Base-by-base conservation (phyloP, 2,797 vertebrate species). In the Adelosebastes latens region DNA sequence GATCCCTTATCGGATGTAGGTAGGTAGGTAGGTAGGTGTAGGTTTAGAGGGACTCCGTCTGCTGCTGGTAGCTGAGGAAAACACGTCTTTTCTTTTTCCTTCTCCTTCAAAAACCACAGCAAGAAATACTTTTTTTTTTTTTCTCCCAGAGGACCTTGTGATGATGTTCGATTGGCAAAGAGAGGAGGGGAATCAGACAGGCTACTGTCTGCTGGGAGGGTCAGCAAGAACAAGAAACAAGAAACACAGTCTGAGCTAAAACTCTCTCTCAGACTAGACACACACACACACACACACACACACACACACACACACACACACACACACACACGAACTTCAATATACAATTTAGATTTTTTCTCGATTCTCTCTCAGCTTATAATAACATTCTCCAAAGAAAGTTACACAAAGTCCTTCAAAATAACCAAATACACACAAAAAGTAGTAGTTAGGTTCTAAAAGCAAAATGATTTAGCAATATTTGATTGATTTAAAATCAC, bases 1-100 rank as follows among this genome's bases (percentile, higher is more conserved):
- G 92, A 91, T 94, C 86, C 77, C 92, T 95, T 95, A 95, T 96
- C 95, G 91, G 92, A 95, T 94, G 93, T 58, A 65, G 83, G 89
- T 87, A 86, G 90, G 93, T 90, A 85, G 42, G 42, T 46, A 49
- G 14, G 39, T 42, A 42, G 85, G 84, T 79, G 82, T 90, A 81
- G 87, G 85, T 90, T 90, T 83, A 76, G 80, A 78, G 87, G 87
- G 86, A 91, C 88, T 93, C 86, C 87, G 72, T 90, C 91, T 90
- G 92, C 93, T 95, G 93, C 93, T 94, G 94, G 92, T 94, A 90
- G 91, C 80, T 72, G 77, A 87, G 79, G 75, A 87, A 93, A 87
- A 92, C 83, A 88, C 87, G 67, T 81, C 58, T 87, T 87, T 78
- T 65, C n/a, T 73, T 46, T 59, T 59, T 11, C 31, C 52, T 58